Conservation (phyloP, 37 sponge, comb jelly and placozoan genomes). For the Amphimedon queenslandica region DNA sequence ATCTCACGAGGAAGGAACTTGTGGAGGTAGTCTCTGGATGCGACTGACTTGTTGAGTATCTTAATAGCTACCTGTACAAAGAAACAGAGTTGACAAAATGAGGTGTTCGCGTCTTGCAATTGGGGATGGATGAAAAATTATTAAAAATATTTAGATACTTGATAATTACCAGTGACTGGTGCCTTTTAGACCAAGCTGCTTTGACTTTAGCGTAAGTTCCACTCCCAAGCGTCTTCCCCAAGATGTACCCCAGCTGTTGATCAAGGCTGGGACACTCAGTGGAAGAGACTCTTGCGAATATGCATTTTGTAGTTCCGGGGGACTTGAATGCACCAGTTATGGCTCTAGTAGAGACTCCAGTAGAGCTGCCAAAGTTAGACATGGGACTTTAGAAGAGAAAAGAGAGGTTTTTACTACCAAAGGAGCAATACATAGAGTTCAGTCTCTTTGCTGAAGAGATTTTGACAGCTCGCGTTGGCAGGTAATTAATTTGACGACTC, state of each 20-base stretch:
- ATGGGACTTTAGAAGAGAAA: no score
- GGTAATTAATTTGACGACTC: no score
- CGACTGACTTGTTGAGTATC: conserved; percentile 73
- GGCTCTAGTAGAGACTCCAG: not conserved
- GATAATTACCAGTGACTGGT: conserved; percentile 55
- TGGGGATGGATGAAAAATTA: not conserved
- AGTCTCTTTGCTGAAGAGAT: no score
- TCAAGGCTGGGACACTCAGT: conserved; percentile 4
- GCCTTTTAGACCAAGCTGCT: conserved; percentile 53
- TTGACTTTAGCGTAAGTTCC: conserved; percentile 92
- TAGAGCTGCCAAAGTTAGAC: no score
- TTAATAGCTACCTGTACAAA: conserved; percentile 85
- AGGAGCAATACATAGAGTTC: no score
- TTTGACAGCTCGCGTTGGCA: no score
- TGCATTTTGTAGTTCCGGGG: not conserved
- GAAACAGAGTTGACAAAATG: not conserved
- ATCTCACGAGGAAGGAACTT: conserved; percentile 93
- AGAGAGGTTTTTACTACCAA: no score
- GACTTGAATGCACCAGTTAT: no score
- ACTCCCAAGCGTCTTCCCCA: conserved; percentile 74
- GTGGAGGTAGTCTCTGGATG: conserved; percentile 72
- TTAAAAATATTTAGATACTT: not conserved
- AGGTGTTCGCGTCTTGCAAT: not conserved
- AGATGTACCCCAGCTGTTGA: conserved; percentile 37
- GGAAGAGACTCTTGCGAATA: not conserved